phyloP scores from a whole-genome alignment of 2,888 invertebrate species.

The Ptychoptera albimana region DNA sequence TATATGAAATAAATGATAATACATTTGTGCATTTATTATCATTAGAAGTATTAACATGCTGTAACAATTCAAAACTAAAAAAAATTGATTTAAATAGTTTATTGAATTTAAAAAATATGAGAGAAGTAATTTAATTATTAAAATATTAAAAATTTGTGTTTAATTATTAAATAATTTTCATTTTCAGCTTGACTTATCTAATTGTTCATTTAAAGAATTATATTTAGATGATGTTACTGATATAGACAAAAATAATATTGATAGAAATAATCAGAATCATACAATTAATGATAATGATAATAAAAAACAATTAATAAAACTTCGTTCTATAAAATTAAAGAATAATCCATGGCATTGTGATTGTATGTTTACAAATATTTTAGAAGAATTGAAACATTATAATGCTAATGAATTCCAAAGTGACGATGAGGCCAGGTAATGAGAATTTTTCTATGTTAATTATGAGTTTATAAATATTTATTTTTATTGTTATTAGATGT shows the following conservation, averaged over 20 bases:
- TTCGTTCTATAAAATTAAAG: constrained; percentile 38
- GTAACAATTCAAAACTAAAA: constrained; percentile 36
- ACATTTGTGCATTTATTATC: constrained; percentile 35
- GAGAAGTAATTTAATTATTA: constrained; percentile 14
- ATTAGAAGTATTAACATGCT: constrained; percentile 30
- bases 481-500: constrained; percentile 17
- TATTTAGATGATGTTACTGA: neutral
- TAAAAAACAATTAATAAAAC: constrained; percentile 22
- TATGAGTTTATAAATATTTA: neutral
- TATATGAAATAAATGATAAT: constrained; percentile 38
- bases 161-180: neutral
- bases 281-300: constrained; percentile 7
- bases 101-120: constrained; percentile 17
- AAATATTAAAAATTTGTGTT: neutral
- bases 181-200: constrained; percentile 42
- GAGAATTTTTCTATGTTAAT: neutral
- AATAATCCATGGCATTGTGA: constrained; percentile 51
- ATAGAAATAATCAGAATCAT: neutral
- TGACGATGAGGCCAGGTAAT: constrained; percentile 1
- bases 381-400: constrained; percentile 16
- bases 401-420: constrained; percentile 1
- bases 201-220: constrained; percentile 39
- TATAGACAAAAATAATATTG: neutral
- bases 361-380: constrained; percentile 30
- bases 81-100: constrained; percentile 41